Base-by-base conservation (phyloP, 2,797 vertebrate genomes). In the Tiaroga cobitis region DNA sequence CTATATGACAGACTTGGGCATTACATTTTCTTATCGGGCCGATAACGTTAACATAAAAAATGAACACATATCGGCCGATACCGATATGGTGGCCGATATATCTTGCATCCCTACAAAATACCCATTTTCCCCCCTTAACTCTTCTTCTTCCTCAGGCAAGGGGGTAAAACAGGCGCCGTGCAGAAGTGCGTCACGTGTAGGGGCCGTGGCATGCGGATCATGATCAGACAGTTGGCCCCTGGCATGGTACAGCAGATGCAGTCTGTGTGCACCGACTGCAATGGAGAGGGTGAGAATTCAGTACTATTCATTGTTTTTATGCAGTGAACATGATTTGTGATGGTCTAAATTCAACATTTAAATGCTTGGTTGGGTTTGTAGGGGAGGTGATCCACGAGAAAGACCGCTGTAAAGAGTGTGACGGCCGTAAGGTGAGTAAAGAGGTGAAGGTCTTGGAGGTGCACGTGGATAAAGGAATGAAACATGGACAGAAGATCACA, bases 241-340 rank as follows among this genome's bases (percentile, higher is more conserved):
- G 98, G 98, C 1, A 99, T 99, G 98, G 98, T 99, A 51, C 98
- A 99, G 91, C 98, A 99, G 94, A 99, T 99, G 98, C 98, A 99
- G 92, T 99, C 98, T 1, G 97, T 99, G 83, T 99, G 98, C 87
- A 97, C 97, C 11, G 97, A 99, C 91, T 99, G 98, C 94, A 98
- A 96, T 3, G 98, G 98, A 93, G 98, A 99, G 94, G 98, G 98
- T 99, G 95, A 91, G 90, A 49, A 41, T 82, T 37, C 89, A 59
- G 2, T 16, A 18, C 1, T 65, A 3, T 26, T 43, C 37, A 19
- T 49, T 49, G 63, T 32, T 65, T 32, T 4, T 32, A 8, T 65
- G 29, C 16, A 10, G 16, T 65, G 15, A 63, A 24, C n/a, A 13
- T 29, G 5, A 29, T 15, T 4, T 2, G 26, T 49, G 32, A 37